Evolutionary conservation across 2,797 vertebrate genomes (phyloP).

Genomic region (Acrossocheilus wenchowensis): DNA sequence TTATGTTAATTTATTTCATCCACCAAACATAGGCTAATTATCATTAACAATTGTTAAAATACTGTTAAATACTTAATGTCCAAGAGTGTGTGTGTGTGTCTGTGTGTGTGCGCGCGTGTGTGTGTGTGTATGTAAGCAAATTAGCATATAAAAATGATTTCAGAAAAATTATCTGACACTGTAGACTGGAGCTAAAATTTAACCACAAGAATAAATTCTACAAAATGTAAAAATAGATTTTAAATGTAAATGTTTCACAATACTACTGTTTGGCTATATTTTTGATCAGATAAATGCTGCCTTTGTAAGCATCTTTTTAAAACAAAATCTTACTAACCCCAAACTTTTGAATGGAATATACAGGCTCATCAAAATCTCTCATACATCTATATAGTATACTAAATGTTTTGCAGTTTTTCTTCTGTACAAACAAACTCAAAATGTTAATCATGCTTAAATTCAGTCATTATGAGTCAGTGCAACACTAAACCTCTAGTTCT

Average conservation of each 20-base stretch:
- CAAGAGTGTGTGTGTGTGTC: no score
- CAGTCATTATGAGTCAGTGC: constrained; percentile 11
- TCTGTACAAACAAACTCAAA: neutral
- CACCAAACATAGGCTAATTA: neutral
- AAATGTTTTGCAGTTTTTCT: neutral
- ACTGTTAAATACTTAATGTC: no score
- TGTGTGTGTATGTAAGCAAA: neutral
- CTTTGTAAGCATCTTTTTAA: neutral
- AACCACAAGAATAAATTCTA: neutral
- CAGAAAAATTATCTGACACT: neutral
- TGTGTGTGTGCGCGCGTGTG: no score
- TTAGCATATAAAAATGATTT: neutral
- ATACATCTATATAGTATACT: neutral
- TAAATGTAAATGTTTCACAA: neutral
- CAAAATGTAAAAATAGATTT: neutral
- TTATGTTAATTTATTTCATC: neutral
- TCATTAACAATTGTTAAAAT: neutral
- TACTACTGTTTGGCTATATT: neutral
- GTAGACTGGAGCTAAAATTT: neutral
- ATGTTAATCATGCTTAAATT: neutral
- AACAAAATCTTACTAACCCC: neutral
- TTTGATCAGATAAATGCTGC: neutral
- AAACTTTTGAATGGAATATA: neutral
- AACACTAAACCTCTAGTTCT: constrained; percentile 9
- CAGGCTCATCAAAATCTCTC: no score